Percentiles rank a stretch among this genome's conserved stretches.
phyloP scores from a whole-genome alignment of 2,113 vertebrate species.

The Bubo bubo region DNA sequence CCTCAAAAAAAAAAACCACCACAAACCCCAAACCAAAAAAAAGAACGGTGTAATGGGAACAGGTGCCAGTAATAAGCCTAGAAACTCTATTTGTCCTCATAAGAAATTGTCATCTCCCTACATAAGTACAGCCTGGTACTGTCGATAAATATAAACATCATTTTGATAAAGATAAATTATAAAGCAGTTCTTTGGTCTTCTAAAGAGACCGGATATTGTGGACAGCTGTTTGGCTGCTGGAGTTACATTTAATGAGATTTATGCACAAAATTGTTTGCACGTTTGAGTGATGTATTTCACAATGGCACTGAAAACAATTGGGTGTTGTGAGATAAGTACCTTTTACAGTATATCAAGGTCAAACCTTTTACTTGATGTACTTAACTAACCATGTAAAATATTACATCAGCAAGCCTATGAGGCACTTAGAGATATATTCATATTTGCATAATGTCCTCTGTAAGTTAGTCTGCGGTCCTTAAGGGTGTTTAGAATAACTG shows the following conservation, averaged over 20 bases:
- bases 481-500: conserved; percentile 98
- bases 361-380: conserved; percentile 84
- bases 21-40: too few relatives aligned
- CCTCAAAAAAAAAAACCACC: background rate
- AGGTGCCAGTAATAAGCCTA: conserved; percentile 38
- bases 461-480: conserved; percentile 92
- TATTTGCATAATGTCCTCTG: conserved; percentile 99
- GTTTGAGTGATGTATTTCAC: conserved; percentile 50
- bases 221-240: conserved; percentile 57
- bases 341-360: conserved; percentile 82
- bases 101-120: conserved; percentile 39
- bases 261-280: conserved; percentile 50
- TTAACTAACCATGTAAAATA: conserved; percentile 89
- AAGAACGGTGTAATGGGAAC: conserved; percentile 20
- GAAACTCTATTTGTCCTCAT: conserved; percentile 31
- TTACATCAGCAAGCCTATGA: conserved; percentile 86
- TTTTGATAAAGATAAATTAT: conserved; percentile 63
- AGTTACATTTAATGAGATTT: conserved; percentile 56
- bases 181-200: conserved; percentile 55
- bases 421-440: conserved; percentile 83
- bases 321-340: conserved; percentile 81
- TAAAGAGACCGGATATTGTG: background rate
- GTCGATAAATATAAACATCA: conserved; percentile 17
- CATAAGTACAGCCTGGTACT: conserved; percentile 30
- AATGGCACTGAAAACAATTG: conserved; percentile 69